phyloP scores from a whole-genome alignment of 2,797 vertebrate genomes.

The Todus mexicanus region DNA sequence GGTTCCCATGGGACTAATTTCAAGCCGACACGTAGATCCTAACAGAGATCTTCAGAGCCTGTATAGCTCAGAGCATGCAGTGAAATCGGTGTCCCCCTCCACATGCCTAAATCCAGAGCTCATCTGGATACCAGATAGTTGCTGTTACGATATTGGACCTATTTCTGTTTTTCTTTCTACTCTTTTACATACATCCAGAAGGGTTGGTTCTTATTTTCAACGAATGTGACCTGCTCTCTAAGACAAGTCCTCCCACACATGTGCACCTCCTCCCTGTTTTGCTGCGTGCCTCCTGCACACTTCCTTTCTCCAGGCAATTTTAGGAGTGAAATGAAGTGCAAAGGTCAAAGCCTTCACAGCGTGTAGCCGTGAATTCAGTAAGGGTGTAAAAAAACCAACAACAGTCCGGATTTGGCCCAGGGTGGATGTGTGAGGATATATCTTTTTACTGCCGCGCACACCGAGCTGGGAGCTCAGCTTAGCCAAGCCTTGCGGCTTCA shows the following conservation, averaged over 20 bases:
- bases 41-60: neutral
- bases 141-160: neutral
- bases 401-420: neutral
- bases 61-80: neutral
- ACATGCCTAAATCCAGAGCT: neutral
- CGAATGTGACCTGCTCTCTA: neutral
- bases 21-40: neutral
- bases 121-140: neutral
- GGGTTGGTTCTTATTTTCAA: neutral
- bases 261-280: neutral
- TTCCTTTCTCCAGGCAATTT: slow-evolving; percentile 56
- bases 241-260: neutral
- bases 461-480: neutral
- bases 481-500: neutral
- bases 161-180: neutral
- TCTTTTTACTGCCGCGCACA: neutral
- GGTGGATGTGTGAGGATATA: neutral
- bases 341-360: slow-evolving; percentile 19
- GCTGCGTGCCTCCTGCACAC: slow-evolving; percentile 26
- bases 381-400: neutral
- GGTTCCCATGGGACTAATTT: neutral
- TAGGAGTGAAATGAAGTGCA: slow-evolving; percentile 28
- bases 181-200: neutral
- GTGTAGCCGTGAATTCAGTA: neutral
- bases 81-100: neutral